phyloP scores from a whole-genome alignment of 1,140 invertebrate genomes.

The Aphelenchoides avenae region DNA sequence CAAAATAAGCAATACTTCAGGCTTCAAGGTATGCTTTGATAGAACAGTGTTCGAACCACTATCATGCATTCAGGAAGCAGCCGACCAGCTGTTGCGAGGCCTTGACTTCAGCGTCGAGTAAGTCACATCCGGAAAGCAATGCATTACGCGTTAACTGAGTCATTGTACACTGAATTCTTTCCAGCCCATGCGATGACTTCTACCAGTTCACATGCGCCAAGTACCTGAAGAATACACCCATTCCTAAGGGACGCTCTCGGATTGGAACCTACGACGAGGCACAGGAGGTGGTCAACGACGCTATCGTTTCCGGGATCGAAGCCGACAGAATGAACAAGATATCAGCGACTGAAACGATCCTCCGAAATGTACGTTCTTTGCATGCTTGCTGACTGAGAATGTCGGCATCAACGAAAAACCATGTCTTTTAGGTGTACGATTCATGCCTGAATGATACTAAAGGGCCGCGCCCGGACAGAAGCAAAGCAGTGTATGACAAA shows the following conservation, averaged over 20 bases:
- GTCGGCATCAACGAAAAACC: too few relatives aligned
- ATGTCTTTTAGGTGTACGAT: neutral
- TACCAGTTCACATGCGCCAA: constrained; percentile 66
- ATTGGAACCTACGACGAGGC: constrained; percentile 42
- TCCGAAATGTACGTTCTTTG: neutral
- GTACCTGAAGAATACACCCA: constrained; percentile 62
- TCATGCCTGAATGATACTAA: neutral
- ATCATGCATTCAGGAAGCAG: constrained; percentile 18
- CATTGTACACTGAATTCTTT: too few relatives aligned
- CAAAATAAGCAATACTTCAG: constrained; percentile 17
- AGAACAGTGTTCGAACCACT: neutral
- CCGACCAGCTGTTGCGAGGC: constrained; percentile 59
- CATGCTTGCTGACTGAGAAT: too few relatives aligned
- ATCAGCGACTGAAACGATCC: neutral
- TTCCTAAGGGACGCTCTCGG: constrained; percentile 42
- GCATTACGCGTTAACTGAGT: too few relatives aligned
- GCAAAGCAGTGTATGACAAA: neutral
- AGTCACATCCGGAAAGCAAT: too few relatives aligned
- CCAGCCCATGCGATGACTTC: constrained; percentile 66
- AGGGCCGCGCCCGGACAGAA: neutral
- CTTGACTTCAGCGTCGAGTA: constrained; percentile 62
- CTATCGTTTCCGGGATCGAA: too few relatives aligned
- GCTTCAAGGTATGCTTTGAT: constrained; percentile 1
- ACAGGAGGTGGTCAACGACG: constrained; percentile 31
- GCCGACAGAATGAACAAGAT: constrained; percentile 8